Evolutionary conservation across 1,140 invertebrate genomes (phyloP).

Genomic region (Teleogryllus occipitalis): DNA sequence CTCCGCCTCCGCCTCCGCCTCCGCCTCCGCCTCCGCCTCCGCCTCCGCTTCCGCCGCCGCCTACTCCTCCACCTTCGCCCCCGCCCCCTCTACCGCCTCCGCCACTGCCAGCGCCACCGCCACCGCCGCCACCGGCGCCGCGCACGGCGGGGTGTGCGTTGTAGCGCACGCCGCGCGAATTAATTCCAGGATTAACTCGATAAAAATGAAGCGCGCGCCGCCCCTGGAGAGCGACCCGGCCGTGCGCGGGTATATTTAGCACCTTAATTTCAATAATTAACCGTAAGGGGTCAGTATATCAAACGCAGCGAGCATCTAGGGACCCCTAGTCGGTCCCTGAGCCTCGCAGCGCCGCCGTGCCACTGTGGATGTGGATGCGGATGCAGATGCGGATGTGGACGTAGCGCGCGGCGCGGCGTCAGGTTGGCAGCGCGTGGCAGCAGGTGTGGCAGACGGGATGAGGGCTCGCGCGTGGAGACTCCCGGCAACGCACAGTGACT

Average conservation of each 20-base stretch:
- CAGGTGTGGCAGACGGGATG: neutral
- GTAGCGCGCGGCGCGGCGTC: too few species aligned
- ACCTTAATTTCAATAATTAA: slow-evolving; percentile 6
- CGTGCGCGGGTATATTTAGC: neutral
- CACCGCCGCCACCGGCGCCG: too few species aligned
- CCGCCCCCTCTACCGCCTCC: too few species aligned
- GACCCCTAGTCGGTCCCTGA: neutral
- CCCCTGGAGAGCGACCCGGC: too few species aligned
- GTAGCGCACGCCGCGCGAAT: neutral
- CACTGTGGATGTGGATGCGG: neutral
- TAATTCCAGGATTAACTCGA: neutral
- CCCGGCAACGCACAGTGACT: too few species aligned
- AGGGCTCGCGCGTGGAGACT: neutral
- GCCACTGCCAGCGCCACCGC: too few species aligned
- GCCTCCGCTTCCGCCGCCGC: too few species aligned
- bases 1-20: too few species aligned
- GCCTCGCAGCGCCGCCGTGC: too few species aligned
- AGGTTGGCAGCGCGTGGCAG: neutral
- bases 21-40: too few species aligned
- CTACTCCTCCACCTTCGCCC: too few species aligned
- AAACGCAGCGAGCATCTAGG: neutral
- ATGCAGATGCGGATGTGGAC: neutral
- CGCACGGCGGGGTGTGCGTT: neutral
- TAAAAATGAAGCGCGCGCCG: neutral
- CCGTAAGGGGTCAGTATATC: slow-evolving; percentile 3